phyloP scores from a whole-genome alignment of 1,140 invertebrate species.

The Scylla paramamosain region DNA sequence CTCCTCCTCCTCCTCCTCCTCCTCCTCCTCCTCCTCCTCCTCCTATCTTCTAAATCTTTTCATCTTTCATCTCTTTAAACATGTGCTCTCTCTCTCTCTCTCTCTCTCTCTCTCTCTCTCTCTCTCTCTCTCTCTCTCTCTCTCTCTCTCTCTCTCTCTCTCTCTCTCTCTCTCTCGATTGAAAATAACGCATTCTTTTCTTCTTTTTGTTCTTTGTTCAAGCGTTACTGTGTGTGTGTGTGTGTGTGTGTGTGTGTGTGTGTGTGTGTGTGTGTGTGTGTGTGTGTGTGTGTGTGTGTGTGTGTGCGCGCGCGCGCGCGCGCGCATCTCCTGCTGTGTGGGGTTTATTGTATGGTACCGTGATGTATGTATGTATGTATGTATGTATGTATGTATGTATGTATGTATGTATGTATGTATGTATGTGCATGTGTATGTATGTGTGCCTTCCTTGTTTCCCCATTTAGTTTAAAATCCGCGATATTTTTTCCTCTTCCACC shows the following conservation, averaged over 20 bases:
- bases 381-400: not conserved
- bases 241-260: constrained; percentile 31
- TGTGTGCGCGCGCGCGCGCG: not conserved
- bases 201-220: not conserved
- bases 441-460: too few relatives aligned
- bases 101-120: too few relatives aligned
- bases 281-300: constrained; percentile 17
- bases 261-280: constrained; percentile 20
- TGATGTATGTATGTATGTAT: not conserved
- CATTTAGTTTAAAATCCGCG: too few relatives aligned
- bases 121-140: too few relatives aligned
- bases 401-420: not conserved
- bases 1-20: not conserved
- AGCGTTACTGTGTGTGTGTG: not conserved
- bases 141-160: too few relatives aligned
- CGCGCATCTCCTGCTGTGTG: not conserved
- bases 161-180: too few relatives aligned
- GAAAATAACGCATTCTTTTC: not conserved
- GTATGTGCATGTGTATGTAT: too few relatives aligned
- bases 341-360: too few relatives aligned
- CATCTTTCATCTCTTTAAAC: not conserved
- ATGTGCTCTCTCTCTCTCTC: not conserved
- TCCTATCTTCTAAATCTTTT: not conserved
- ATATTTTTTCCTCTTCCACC: too few relatives aligned
- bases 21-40: too few relatives aligned